Percentiles rank a stretch among this genome's conserved stretches.
Evolutionary conservation across 2,797 vertebrate species (phyloP).

Genomic region (Hypotaenidia philippensis): DNA sequence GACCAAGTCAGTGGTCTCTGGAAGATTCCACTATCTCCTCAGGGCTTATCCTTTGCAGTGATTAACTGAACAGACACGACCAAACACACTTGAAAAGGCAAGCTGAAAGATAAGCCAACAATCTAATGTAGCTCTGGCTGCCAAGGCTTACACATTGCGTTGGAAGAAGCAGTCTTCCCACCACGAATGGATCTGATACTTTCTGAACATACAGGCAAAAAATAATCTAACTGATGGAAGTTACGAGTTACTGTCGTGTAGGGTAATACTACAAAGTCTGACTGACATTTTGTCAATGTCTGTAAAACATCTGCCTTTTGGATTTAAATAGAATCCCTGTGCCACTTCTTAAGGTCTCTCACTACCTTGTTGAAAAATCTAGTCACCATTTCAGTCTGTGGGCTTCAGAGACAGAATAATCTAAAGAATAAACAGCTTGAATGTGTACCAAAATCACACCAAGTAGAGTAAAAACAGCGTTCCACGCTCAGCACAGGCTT

Average conservation of each 20-base stretch:
- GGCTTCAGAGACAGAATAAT: slow-evolving; percentile 18
- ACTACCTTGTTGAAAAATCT: background rate
- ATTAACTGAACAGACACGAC: background rate
- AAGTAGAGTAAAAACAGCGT: slow-evolving; percentile 39
- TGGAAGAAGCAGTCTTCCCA: background rate
- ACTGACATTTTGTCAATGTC: background rate
- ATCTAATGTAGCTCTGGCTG: background rate
- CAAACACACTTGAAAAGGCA: background rate
- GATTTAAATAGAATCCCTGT: slow-evolving; percentile 10
- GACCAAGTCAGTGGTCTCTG: background rate
- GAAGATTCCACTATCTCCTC: background rate
- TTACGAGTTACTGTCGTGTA: background rate
- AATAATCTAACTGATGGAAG: background rate
- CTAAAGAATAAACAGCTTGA: slow-evolving; percentile 27
- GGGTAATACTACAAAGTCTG: background rate
- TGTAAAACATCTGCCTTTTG: slow-evolving; percentile 14
- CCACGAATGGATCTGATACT: background rate
- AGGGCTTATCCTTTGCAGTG: background rate
- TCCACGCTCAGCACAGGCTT: slow-evolving; percentile 12
- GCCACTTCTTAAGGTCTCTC: background rate
- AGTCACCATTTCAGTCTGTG: background rate
- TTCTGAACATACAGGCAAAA: background rate
- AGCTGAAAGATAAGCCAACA: background rate
- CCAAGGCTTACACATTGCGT: background rate
- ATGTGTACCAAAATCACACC: background rate